Conservation (phyloP, 2,888 invertebrate genomes). For the Carpatolechia fugitivella region DNA sequence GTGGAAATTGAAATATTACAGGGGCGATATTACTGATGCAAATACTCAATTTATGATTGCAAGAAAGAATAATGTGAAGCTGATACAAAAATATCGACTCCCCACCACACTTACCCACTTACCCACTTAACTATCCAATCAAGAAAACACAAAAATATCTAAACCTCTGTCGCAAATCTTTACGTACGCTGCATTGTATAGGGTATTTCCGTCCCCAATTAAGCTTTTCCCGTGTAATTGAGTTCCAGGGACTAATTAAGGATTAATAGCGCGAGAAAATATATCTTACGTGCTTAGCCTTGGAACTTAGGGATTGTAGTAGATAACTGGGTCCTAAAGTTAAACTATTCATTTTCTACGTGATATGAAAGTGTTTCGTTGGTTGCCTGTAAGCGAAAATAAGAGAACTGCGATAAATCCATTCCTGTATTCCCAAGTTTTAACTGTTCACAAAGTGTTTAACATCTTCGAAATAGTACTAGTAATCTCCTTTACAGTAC, state of each 20-base stretch:
- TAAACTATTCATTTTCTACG: not conserved
- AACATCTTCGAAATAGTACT: too few relatives aligned
- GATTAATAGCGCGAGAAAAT: constrained; percentile 11
- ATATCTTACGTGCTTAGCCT: constrained; percentile 15
- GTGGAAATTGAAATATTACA: not conserved
- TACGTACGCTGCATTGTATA: not conserved
- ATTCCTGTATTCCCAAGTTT: too few relatives aligned
- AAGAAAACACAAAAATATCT: not conserved
- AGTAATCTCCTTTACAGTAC: too few relatives aligned
- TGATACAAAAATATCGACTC: too few relatives aligned
- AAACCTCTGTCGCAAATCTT: not conserved
- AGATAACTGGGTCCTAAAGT: not conserved
- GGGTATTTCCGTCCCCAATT: constrained; percentile 1
- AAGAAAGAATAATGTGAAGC: too few relatives aligned
- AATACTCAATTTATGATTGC: too few relatives aligned
- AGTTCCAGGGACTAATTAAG: constrained; percentile 13
- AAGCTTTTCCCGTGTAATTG: constrained; percentile 8
- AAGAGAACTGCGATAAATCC: too few relatives aligned
- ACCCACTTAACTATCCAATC: too few relatives aligned
- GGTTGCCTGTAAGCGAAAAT: too few relatives aligned
- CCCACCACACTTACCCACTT: too few relatives aligned
- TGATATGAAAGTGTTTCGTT: too few relatives aligned
- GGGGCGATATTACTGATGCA: not conserved
- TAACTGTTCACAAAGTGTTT: too few relatives aligned
- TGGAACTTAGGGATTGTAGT: not conserved